Percentiles rank a stretch among this genome's conserved stretches.
These are phyloP conservation scores for Habrosyne pyritoides DNA, from an alignment of 2,888 invertebrate species.

Conservation along the genomic window DNA sequence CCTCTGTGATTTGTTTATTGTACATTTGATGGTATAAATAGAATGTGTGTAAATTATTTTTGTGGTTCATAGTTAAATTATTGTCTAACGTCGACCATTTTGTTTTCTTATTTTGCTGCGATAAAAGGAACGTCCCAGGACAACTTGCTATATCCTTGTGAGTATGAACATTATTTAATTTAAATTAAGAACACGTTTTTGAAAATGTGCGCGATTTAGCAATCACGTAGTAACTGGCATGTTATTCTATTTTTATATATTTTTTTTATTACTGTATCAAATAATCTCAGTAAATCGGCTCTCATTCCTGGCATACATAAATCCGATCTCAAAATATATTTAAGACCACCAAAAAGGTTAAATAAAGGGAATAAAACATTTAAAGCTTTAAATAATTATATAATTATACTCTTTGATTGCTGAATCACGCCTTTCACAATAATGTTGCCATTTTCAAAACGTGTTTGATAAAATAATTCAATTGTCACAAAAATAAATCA, in stretches of 20 bases:
- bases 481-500: conserved; percentile 33
- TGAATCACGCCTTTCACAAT: not conserved
- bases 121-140: conserved; percentile 85
- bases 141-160: conserved; percentile 85
- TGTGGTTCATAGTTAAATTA: conserved; percentile 10
- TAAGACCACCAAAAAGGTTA: not conserved
- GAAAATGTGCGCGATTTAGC: not conserved
- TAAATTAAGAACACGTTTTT: conserved; percentile 11
- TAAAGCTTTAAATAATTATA: too few species aligned
- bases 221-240: not conserved
- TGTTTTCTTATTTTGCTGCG: conserved; percentile 59
- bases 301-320: too few species aligned
- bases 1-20: conserved; percentile 37
- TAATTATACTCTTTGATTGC: too few species aligned
- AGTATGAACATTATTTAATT: conserved; percentile 66
- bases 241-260: not conserved
- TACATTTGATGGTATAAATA: conserved; percentile 14
- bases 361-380: too few species aligned
- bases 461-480: conserved; percentile 22
- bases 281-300: too few species aligned
- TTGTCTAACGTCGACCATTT: conserved; percentile 41
- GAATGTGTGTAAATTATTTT: conserved; percentile 7
- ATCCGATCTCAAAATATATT: not conserved
- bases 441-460: conserved; percentile 11
- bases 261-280: too few species aligned